A percentile compares a stretch with the other conserved stretches of the same genome.
phyloP scores from a whole-genome alignment of 2,797 vertebrate genomes.

The Amniataba percoides region DNA sequence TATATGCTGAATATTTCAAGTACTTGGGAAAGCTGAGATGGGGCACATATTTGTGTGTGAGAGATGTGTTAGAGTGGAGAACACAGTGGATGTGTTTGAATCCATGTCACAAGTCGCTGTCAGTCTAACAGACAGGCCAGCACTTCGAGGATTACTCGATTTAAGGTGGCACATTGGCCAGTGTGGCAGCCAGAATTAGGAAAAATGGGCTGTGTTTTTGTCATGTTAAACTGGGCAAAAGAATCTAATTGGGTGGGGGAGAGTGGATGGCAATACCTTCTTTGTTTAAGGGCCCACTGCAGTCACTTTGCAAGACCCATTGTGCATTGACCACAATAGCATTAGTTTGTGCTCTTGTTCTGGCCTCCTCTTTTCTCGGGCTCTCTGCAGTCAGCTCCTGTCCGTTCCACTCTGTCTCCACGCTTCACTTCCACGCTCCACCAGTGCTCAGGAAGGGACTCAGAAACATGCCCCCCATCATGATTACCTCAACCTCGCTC shows the following conservation, averaged over 20 bases:
- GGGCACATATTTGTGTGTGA: slow-evolving; percentile 71
- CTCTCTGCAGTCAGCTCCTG: slow-evolving; percentile 86
- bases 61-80: slow-evolving; percentile 64
- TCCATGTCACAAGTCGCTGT: slow-evolving; percentile 82
- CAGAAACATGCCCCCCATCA: slow-evolving; percentile 71
- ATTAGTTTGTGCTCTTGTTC: slow-evolving; percentile 88
- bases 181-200: slow-evolving; percentile 80
- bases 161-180: slow-evolving; percentile 73
- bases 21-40: slow-evolving; percentile 75
- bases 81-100: slow-evolving; percentile 82
- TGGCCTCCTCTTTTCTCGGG: slow-evolving; percentile 83
- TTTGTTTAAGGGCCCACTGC: slow-evolving; percentile 88
- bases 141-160: slow-evolving; percentile 77
- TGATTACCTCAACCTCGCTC: slow-evolving; percentile 42
- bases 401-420: slow-evolving; percentile 90
- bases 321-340: slow-evolving; percentile 89
- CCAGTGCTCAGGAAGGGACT: slow-evolving; percentile 68
- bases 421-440: slow-evolving; percentile 84
- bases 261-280: slow-evolving; percentile 79
- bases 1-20: slow-evolving; percentile 81
- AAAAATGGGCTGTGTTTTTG: slow-evolving; percentile 84
- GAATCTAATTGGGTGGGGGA: slow-evolving; percentile 87
- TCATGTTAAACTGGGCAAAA: slow-evolving; percentile 86
- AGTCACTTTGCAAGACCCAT: slow-evolving; percentile 89
- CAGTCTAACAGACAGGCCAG: slow-evolving; percentile 74